These are phyloP conservation scores for Theonella swinhoei DNA, from an alignment of 37 sponge, comb jelly and placozoan genomes.

Conservation along the genomic window DNA sequence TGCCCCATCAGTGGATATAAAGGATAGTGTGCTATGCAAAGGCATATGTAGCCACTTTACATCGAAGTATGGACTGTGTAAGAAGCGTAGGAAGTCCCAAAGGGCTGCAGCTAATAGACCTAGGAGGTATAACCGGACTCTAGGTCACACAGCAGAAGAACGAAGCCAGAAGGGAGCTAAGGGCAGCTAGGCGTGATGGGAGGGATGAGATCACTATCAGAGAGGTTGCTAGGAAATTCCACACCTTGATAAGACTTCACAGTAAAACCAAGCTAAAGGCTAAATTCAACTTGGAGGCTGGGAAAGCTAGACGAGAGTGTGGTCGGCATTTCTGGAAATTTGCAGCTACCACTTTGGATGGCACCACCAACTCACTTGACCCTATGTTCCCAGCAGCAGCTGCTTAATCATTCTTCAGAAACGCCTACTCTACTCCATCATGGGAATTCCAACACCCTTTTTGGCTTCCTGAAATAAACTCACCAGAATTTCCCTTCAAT, in stretches of 20 bases:
- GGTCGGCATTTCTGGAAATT: slow-evolving; percentile 4
- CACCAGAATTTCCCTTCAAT: not conserved
- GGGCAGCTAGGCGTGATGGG: not conserved
- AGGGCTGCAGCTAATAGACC: too few relatives aligned
- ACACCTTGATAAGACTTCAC: not conserved
- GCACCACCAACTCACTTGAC: not conserved
- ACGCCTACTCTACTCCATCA: not conserved
- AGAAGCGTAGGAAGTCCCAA: too few relatives aligned
- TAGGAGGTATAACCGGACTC: too few relatives aligned
- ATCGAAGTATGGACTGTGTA: too few relatives aligned
- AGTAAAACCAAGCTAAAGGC: not conserved
- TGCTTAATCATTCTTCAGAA: not conserved
- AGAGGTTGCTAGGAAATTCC: not conserved
- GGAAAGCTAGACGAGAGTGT: not conserved
- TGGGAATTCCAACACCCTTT: not conserved
- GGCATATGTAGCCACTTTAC: too few relatives aligned
- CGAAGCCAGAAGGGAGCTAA: not conserved
- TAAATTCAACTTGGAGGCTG: not conserved
- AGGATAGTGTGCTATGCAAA: too few relatives aligned
- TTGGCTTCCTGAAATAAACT: not conserved
- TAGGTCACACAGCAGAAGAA: not conserved
- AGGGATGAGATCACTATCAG: not conserved
- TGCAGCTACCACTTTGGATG: not conserved
- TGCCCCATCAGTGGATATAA: too few relatives aligned
- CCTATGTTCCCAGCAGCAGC: not conserved